These are phyloP conservation scores for Phaetusa simplex DNA, from an alignment of 2,113 vertebrate species.

Conservation along the genomic window DNA sequence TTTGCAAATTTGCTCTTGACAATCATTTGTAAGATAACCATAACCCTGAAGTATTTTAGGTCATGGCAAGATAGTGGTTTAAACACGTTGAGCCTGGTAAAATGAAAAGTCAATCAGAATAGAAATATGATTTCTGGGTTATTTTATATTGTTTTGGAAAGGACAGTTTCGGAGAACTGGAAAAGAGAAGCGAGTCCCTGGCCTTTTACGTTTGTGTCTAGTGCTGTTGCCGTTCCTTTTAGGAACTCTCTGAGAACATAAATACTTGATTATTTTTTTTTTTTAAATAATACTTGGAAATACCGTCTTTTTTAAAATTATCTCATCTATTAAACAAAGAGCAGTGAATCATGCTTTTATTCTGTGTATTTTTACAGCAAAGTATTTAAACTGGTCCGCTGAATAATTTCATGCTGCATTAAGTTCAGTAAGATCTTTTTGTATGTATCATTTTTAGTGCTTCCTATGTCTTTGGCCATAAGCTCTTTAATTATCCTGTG, in stretches of 20 bases:
- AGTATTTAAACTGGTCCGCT: constrained; percentile 47
- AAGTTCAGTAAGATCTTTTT: constrained; percentile 51
- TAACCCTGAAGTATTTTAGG: constrained; percentile 6
- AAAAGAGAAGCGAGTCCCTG: neutral
- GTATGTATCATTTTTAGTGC: constrained; percentile 68
- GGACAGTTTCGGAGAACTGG: neutral
- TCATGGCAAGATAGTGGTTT: neutral
- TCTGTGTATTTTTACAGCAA: constrained; percentile 56
- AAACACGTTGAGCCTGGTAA: neutral
- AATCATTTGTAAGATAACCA: constrained; percentile 39
- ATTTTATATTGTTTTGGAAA: neutral
- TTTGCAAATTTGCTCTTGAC: constrained; percentile 58
- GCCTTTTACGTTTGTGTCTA: neutral
- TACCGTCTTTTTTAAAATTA: neutral
- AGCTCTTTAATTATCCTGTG: constrained; percentile 62
- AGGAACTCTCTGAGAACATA: neutral
- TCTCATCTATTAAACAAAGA: constrained; percentile 45
- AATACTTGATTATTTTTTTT: neutral
- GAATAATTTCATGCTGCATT: constrained; percentile 71
- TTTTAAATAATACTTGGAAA: neutral
- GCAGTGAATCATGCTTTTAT: constrained; percentile 42
- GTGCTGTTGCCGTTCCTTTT: neutral
- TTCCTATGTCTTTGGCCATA: constrained; percentile 56
- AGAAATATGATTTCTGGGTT: neutral
- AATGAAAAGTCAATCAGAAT: constrained; percentile 32